phyloP scores from a whole-genome alignment of 2,797 vertebrate species.

The Parauchenoglanis punctatus region DNA sequence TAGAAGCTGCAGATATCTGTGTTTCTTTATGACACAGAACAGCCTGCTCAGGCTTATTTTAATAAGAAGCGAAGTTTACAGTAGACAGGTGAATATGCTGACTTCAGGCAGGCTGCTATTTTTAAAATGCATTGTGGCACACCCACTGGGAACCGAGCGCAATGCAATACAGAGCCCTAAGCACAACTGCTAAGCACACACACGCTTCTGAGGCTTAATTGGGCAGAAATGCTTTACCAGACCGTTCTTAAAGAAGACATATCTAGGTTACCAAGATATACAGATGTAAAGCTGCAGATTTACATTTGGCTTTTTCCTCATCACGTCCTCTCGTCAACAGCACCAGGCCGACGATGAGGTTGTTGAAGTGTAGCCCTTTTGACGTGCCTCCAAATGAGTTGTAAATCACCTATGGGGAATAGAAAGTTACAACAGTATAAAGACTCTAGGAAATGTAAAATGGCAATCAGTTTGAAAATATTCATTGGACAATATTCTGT shows the following conservation, averaged over 20 bases:
- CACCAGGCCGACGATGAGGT: constrained; percentile 94
- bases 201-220: not conserved
- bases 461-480: not conserved
- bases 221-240: no score
- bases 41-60: constrained; percentile 29
- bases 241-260: not conserved
- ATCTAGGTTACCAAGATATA: not conserved
- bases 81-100: constrained; percentile 38
- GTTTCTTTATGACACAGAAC: constrained; percentile 18
- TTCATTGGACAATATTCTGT: no score
- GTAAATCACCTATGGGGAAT: constrained; percentile 87
- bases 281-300: constrained; percentile 61
- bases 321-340: constrained; percentile 93
- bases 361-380: constrained; percentile 98
- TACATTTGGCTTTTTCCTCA: constrained; percentile 98
- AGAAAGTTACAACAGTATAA: constrained; percentile 23
- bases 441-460: not conserved
- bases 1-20: constrained; percentile 16
- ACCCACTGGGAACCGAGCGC: constrained; percentile 24
- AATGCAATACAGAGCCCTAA: not conserved
- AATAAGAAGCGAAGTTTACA: constrained; percentile 31
- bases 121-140: constrained; percentile 31
- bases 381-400: constrained; percentile 95
- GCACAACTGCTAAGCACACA: constrained; percentile 20
- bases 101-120: constrained; percentile 35